Percentiles rank a stretch among this genome's conserved stretches.
Evolutionary conservation across 2,113 vertebrate genomes (phyloP).

Genomic region (Penelope pileata): DNA sequence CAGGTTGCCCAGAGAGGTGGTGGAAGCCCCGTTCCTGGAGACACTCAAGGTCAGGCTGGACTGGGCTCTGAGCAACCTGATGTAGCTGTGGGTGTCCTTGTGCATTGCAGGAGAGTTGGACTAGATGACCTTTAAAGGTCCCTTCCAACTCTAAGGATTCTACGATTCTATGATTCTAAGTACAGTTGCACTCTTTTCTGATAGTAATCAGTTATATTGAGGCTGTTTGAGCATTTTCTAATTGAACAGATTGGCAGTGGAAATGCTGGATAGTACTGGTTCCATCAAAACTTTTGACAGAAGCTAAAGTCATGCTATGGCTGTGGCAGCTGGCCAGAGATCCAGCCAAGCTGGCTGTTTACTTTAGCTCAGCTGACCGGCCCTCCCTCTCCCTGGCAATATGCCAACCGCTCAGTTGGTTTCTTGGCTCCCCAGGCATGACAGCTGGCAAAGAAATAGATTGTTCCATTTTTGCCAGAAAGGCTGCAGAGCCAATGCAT

Average conservation of each 20-base stretch:
- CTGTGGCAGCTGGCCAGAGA: background rate
- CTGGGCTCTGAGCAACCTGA: no score
- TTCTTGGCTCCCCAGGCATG: conserved; percentile 38
- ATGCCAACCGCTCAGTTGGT: background rate
- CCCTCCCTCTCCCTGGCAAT: conserved; percentile 5
- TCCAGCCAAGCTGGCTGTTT: background rate
- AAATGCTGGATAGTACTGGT: background rate
- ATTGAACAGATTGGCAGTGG: background rate
- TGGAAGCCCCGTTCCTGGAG: no score
- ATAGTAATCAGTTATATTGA: background rate
- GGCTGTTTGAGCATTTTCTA: background rate
- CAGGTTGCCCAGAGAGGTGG: no score
- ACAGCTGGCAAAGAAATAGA: conserved; percentile 38
- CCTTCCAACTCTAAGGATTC: no score
- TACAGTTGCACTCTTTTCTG: background rate
- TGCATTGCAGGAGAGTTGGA: no score
- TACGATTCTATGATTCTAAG: no score
- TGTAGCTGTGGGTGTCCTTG: no score
- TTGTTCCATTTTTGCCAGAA: conserved; percentile 49
- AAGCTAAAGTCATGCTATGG: background rate
- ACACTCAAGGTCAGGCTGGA: no score
- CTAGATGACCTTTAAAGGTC: no score
- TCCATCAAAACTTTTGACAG: conserved; percentile 13
- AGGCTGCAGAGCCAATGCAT: background rate
- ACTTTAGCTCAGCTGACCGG: background rate